Evolutionary conservation across 2,113 vertebrate genomes (phyloP), one percentile per base, ranked within the genome.

Genomic region (Pseudonaja textilis): DNA sequence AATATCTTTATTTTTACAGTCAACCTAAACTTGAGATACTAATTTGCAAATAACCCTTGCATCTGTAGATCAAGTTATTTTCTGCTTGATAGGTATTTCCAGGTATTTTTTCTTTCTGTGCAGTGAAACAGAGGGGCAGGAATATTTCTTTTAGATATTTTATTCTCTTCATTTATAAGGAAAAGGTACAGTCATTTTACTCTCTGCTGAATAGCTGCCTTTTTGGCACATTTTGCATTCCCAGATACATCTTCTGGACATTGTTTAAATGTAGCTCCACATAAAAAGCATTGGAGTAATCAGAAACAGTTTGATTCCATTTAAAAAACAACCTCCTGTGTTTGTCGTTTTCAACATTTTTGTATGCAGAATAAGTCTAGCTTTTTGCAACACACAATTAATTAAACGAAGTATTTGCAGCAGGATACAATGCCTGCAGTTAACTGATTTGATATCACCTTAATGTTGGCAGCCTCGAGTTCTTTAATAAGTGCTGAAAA

Each of bases 1-100:
- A 97, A 94, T 56, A 69, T 91, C 2, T 88, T 95, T 88, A 89
- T 85, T 20, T 96, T 55, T 93, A 42, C 74, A 20, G 25, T 61
- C 92, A 90, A 4, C 93, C 96, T 96, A 55, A 94, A 93, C 74
- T 81, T 42, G 74, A 39, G 34, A 22, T 81, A 81, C 74, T 81
- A 81, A 81, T 81, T 39, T 39, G 34, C 74, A 39, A 81, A 81
- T 81, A 88, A 54, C 50, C 52, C 14, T 50, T 55, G 20, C 87
- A 18, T 88, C 50, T 88, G 52, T 95, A 26, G 23, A 25, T 94
- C 39, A 25, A 56, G 34, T 55, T 55, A 55, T 50, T 55, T 90
- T 42, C 50, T 91, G 5, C 42, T 29, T 2, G 26, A 57, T 74
- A 20, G 69, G 69, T 74, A 74, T 39, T 74, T 34, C 69, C 5